Evolutionary conservation across 1,140 invertebrate species (phyloP).

Genomic region (Monochamus saltuarius): DNA sequence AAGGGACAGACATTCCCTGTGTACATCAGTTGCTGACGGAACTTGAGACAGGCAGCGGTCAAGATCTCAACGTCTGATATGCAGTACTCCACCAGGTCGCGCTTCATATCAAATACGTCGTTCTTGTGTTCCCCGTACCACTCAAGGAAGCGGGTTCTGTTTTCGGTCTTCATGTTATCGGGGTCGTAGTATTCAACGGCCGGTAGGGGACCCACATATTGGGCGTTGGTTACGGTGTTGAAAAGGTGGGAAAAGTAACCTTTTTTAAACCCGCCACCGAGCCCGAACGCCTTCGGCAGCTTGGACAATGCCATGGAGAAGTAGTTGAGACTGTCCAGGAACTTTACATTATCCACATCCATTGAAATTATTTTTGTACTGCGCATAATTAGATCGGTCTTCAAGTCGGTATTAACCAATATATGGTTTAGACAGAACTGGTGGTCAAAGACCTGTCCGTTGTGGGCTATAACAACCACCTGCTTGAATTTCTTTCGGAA

Average conservation of each 20-base stretch:
- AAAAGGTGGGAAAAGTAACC: conserved; percentile 12
- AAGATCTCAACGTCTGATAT: conserved; percentile 3
- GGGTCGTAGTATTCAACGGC: conserved; percentile 13
- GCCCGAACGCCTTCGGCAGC: background rate
- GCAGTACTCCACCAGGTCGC: background rate
- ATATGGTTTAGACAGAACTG: conserved; percentile 12
- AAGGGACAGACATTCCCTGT: too few relatives aligned
- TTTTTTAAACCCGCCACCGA: conserved; percentile 4
- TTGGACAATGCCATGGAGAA: conserved; percentile 15
- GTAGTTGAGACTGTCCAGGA: too few relatives aligned
- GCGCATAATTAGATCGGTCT: conserved; percentile 7
- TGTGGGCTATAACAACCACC: conserved; percentile 13
- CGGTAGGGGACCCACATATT: conserved; percentile 6
- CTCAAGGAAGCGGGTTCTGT: conserved; percentile 18
- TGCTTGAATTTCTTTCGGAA: conserved; percentile 12
- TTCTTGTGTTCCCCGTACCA: conserved; percentile 25
- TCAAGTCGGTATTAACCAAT: conserved; percentile 2
- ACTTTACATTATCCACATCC: too few relatives aligned
- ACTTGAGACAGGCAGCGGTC: conserved; percentile 12
- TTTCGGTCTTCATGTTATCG: conserved; percentile 17
- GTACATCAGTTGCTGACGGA: conserved; percentile 1
- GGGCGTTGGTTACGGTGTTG: background rate
- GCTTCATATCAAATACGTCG: conserved; percentile 12
- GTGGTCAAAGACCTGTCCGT: conserved; percentile 11
- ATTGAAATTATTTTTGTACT: conserved; percentile 23